These are phyloP conservation scores for Penaeus chinensis DNA, from an alignment of 1,140 invertebrate species.

Conservation along the genomic window DNA sequence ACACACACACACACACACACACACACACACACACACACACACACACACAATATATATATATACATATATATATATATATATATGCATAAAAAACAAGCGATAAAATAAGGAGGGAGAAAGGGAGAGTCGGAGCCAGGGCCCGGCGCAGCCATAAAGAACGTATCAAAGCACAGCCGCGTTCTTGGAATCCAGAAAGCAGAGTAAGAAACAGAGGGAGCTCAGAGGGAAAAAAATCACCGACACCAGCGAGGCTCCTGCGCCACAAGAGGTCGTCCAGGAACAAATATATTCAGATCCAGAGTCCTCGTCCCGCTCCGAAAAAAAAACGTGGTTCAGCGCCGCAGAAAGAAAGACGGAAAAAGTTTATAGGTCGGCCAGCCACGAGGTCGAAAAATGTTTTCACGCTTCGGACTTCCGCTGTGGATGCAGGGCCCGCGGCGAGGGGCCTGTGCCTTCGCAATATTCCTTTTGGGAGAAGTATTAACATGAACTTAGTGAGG, in stretches of 20 bases:
- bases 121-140: neutral
- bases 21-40: no score
- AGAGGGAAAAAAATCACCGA: neutral
- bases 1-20: no score
- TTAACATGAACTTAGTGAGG: no score
- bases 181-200: neutral
- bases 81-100: neutral
- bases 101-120: neutral
- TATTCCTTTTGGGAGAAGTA: no score
- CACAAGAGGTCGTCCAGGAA: neutral
- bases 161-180: neutral
- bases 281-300: neutral
- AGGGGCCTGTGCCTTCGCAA: no score
- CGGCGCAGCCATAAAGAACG: neutral
- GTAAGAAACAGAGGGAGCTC: neutral
- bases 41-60: conserved; percentile 18
- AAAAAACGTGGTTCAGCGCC: no score
- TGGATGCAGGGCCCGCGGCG: no score
- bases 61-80: conserved; percentile 27
- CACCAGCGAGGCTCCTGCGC: neutral
- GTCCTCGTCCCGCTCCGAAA: neutral
- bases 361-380: no score
- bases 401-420: no score
- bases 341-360: no score
- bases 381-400: no score